phyloP scores from a whole-genome alignment of 2,888 invertebrate genomes.

The Nomada ferruginata region DNA sequence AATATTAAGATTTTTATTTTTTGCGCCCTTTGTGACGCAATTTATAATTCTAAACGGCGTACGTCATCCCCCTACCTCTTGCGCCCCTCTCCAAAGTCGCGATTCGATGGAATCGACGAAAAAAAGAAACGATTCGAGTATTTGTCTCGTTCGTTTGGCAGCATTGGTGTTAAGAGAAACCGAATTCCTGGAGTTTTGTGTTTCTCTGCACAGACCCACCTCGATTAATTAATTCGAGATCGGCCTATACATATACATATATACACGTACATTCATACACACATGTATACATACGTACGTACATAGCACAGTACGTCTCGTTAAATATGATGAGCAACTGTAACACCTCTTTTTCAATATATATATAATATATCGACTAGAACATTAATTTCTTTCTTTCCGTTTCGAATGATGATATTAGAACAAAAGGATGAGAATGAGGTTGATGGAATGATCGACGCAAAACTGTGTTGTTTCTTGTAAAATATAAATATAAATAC shows the following conservation, averaged over 20 bases:
- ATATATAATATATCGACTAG: neutral
- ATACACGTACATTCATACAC: conserved; percentile 40
- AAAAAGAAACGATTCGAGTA: conserved; percentile 1
- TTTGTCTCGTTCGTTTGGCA: conserved; percentile 49
- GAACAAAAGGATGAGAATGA: neutral
- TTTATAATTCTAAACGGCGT: conserved; percentile 36
- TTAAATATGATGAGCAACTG: conserved; percentile 27
- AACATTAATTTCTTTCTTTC: neutral
- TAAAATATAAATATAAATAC: conserved; percentile 5
- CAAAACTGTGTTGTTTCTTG: too few species aligned
- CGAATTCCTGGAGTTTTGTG: conserved; percentile 30
- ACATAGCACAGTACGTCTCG: conserved; percentile 17
- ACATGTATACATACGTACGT: conserved; percentile 43
- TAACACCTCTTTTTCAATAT: neutral
- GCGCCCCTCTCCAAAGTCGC: neutral
- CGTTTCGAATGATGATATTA: neutral
- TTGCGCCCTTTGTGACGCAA: conserved; percentile 23
- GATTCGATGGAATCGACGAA: conserved; percentile 19
- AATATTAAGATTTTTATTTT: conserved; percentile 51
- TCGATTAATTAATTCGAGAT: conserved; percentile 48
- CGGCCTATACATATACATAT: conserved; percentile 49
- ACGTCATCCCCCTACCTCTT: conserved; percentile 6
- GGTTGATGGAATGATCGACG: neutral
- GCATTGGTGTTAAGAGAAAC: conserved; percentile 46
- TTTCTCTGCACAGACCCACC: conserved; percentile 34